Evolutionary conservation across 2,888 invertebrate genomes (phyloP).

Genomic region (Lasiommata megera): DNA sequence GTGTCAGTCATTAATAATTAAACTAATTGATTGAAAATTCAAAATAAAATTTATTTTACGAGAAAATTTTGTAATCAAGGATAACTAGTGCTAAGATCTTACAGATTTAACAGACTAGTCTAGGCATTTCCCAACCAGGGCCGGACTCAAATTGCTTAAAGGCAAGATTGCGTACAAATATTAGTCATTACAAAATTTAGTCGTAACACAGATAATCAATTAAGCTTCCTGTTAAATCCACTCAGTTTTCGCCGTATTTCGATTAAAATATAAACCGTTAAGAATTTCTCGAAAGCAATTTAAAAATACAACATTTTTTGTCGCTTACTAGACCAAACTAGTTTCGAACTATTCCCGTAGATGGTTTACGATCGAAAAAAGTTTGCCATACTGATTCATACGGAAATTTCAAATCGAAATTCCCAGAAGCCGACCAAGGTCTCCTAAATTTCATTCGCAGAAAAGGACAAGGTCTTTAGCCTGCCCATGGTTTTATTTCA

Average conservation of each 20-base stretch:
- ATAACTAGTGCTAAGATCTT: neutral
- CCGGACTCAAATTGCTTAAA: neutral
- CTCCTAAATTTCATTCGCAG: constrained; percentile 25
- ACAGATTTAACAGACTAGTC: neutral
- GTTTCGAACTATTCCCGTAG: constrained; percentile 1
- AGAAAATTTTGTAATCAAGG: neutral
- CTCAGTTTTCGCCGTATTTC: neutral
- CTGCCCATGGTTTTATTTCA: constrained; percentile 23
- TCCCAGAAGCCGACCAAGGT: constrained; percentile 31
- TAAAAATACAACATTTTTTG: neutral
- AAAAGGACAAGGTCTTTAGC: constrained; percentile 30
- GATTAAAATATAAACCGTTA: neutral
- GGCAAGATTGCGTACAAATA: no score
- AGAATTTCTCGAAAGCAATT: neutral
- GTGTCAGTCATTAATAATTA: no score
- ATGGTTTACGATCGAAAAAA: constrained; percentile 5
- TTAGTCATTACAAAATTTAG: no score
- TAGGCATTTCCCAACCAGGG: neutral
- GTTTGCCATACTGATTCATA: constrained; percentile 21
- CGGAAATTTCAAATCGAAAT: constrained; percentile 26
- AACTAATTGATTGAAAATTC: neutral
- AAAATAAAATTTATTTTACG: constrained; percentile 6
- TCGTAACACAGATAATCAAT: no score
- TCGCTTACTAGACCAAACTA: neutral
- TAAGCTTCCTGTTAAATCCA: no score